Conservation (phyloP, 2,113 vertebrate genomes). For the Zeus faber region DNA sequence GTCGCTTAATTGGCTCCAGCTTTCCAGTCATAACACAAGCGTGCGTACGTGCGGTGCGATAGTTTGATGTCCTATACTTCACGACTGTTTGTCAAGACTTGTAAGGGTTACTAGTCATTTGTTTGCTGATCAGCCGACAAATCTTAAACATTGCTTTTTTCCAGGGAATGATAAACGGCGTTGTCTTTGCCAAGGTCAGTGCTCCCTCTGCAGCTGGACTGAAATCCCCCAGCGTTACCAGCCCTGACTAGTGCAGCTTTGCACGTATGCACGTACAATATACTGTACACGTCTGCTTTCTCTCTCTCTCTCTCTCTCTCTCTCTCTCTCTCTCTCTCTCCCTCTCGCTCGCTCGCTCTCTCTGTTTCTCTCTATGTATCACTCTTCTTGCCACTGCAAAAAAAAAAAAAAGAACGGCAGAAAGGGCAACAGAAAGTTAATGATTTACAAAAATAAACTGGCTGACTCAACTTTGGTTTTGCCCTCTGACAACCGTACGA, state of each 20-base stretch:
- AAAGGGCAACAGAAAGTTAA: no score
- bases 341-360: slow-evolving; percentile 20
- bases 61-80: no score
- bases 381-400: no score
- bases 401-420: no score
- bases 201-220: slow-evolving; percentile 62
- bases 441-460: no score
- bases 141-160: slow-evolving; percentile 56
- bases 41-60: no score
- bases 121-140: slow-evolving; percentile 32
- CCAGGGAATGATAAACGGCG: slow-evolving; percentile 45
- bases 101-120: slow-evolving; percentile 32
- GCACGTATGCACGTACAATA: slow-evolving; percentile 73
- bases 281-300: slow-evolving; percentile 30
- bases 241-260: slow-evolving; percentile 57
- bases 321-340: slow-evolving; percentile 28
- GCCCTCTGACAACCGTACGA: no score
- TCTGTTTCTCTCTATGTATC: no score
- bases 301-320: slow-evolving; percentile 15
- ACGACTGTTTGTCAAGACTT: no score
- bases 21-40: no score
- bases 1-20: no score
- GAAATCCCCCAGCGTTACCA: slow-evolving; percentile 58
- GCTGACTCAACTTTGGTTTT: no score
- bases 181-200: slow-evolving; percentile 67